A percentile compares a stretch with the other conserved stretches of the same genome.
These are phyloP conservation scores for Eudasyphora cyanicolor DNA, from an alignment of 2,888 invertebrate species.

Conservation along the genomic window DNA sequence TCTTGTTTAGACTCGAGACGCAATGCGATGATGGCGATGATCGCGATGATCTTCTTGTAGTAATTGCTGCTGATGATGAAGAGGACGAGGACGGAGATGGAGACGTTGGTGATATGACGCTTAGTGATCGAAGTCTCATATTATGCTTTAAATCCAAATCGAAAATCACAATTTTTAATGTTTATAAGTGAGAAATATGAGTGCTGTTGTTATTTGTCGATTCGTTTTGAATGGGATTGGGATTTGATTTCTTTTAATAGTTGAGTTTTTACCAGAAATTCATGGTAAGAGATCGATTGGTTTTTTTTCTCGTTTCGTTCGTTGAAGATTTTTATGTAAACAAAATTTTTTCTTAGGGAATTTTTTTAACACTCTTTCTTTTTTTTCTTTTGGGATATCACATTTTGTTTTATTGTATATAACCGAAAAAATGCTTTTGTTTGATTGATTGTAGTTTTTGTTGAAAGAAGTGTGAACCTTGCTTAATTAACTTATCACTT, in stretches of 20 bases:
- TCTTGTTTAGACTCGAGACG: slow-evolving; percentile 60
- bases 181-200: too few relatives aligned
- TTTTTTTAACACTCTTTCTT: neutral
- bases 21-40: slow-evolving; percentile 29
- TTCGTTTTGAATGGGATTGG: too few relatives aligned
- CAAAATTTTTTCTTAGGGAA: neutral
- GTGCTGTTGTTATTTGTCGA: too few relatives aligned
- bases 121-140: slow-evolving; percentile 53
- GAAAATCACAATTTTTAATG: too few relatives aligned
- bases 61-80: neutral
- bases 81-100: neutral
- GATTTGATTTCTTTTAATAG: slow-evolving; percentile 43
- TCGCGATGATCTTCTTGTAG: neutral
- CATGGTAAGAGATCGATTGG: neutral
- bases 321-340: neutral
- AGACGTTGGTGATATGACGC: neutral
- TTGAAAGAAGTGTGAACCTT: neutral
- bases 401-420: neutral
- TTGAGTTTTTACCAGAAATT: slow-evolving; percentile 47
- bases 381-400: neutral
- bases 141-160: too few relatives aligned
- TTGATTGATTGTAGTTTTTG: neutral
- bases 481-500: neutral
- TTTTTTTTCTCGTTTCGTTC: too few relatives aligned
- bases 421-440: neutral